phyloP scores from a whole-genome alignment of 2,113 vertebrate species.

The Ovis aries region ARS-UI_Ramb_v3.0 NC_056068.1:54817001-54817500 shows the following conservation, averaged over 20 bases:
- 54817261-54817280: neutral
- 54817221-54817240: neutral
- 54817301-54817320: neutral
- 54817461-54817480: neutral
- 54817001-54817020: neutral
- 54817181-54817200: neutral
- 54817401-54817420: neutral
- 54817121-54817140: neutral
- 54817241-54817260: neutral
- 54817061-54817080: neutral
- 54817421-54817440: neutral
- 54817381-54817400: neutral
- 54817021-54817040: neutral
- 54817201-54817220: neutral
- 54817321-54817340: neutral
- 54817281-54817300: neutral
- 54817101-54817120: neutral
- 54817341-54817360: neutral
- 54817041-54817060: neutral
- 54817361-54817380: neutral
- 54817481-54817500: neutral
- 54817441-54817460: neutral
- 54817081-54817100: neutral
- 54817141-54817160: slow-evolving; percentile 36
- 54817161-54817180: slow-evolving; percentile 20